Conservation (phyloP, 2,888 invertebrate genomes). For the Melanchra persicariae region DNA sequence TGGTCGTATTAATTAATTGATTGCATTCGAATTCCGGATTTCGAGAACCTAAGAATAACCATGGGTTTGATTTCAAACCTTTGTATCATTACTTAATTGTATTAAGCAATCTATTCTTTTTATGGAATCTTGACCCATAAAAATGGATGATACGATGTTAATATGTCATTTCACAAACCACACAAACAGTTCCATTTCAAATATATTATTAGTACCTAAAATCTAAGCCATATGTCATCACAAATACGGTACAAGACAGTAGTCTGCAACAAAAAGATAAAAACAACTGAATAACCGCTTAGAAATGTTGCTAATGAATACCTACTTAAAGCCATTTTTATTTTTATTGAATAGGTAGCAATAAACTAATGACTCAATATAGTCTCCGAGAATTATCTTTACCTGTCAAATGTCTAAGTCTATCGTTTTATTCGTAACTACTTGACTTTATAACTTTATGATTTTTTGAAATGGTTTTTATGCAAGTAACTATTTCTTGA, state of each 20-base stretch:
- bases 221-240: not conserved
- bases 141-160: not conserved
- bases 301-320: constrained; percentile 48
- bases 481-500: not conserved
- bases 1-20: constrained; percentile 33
- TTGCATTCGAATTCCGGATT: constrained; percentile 41
- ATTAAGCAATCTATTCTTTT: constrained; percentile 22
- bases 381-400: constrained; percentile 9
- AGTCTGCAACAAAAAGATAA: constrained; percentile 27
- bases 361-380: constrained; percentile 48
- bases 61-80: constrained; percentile 6
- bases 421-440: constrained; percentile 8
- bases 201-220: constrained; percentile 22
- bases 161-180: not conserved
- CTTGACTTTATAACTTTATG: constrained; percentile 5
- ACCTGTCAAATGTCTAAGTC: constrained; percentile 15
- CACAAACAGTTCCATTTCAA: not conserved
- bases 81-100: constrained; percentile 2
- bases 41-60: constrained; percentile 29
- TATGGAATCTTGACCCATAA: constrained; percentile 17
- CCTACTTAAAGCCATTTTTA: constrained; percentile 34
- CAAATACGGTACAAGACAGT: not conserved
- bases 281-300: constrained; percentile 31
- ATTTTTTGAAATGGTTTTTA: not conserved
- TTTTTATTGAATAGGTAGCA: constrained; percentile 33